Evolutionary conservation across 2,797 vertebrate genomes (phyloP).

Genomic region (Lepilemur ruficaudatus): DNA sequence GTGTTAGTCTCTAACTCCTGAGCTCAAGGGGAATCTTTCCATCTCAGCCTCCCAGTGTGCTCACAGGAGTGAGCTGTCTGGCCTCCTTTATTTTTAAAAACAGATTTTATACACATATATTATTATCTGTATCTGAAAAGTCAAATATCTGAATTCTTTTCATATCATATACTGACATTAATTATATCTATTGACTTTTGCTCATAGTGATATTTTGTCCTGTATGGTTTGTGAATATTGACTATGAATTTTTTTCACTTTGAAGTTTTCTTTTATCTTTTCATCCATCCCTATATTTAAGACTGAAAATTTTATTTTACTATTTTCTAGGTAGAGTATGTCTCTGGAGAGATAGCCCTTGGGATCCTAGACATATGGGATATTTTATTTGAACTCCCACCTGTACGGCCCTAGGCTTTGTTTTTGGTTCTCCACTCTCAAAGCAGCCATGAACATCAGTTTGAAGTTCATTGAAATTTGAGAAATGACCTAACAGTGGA

Average conservation of each 20-base stretch:
- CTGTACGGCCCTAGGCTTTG: background rate
- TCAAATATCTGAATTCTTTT: background rate
- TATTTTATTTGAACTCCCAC: background rate
- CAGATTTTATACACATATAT: background rate
- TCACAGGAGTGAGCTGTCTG: too few relatives aligned
- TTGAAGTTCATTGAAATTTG: background rate
- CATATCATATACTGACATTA: background rate
- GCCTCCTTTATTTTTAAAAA: too few relatives aligned
- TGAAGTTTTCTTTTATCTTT: background rate
- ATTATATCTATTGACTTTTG: background rate
- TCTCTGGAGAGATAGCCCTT: background rate
- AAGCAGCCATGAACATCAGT: background rate
- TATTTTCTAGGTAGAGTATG: background rate
- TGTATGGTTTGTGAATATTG: background rate
- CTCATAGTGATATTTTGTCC: background rate
- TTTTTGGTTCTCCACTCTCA: background rate
- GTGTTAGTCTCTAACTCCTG: too few relatives aligned
- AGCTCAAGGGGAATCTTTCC: too few relatives aligned
- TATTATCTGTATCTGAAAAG: background rate
- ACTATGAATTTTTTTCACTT: background rate
- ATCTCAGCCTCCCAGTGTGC: too few relatives aligned
- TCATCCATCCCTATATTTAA: background rate
- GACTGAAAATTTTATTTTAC: background rate
- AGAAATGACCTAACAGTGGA: background rate
- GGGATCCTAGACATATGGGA: background rate